Percentiles rank a stretch among this genome's conserved stretches.
Evolutionary conservation across 2,113 vertebrate genomes (phyloP).

Genomic region (Cryptotis parvus): DNA sequence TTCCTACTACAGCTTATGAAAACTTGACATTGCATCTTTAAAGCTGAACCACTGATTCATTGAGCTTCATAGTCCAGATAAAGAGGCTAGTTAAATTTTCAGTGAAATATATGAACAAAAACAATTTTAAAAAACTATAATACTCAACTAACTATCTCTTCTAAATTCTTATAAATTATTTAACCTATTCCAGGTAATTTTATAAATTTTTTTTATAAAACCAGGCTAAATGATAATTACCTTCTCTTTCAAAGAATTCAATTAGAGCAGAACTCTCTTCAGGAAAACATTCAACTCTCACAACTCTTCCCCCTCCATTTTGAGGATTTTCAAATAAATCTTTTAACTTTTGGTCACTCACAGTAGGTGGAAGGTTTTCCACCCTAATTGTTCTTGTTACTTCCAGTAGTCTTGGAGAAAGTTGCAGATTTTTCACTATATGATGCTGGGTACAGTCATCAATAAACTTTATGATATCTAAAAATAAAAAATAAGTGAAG

Average conservation of each 20-base stretch:
- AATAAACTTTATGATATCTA: constrained; percentile 87
- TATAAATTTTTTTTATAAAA: neutral
- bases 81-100: constrained; percentile 2
- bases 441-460: constrained; percentile 80
- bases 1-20: neutral
- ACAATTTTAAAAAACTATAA: neutral
- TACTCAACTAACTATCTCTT: neutral
- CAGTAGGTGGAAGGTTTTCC: constrained; percentile 88
- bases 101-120: neutral
- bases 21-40: neutral
- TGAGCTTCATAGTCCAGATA: neutral
- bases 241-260: constrained; percentile 88
- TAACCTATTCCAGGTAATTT: neutral
- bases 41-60: neutral
- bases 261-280: constrained; percentile 89
- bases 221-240: constrained; percentile 84
- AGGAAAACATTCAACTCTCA: constrained; percentile 76
- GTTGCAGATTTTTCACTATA: constrained; percentile 81
- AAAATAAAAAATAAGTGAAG: constrained; percentile 58
- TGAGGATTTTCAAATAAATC: constrained; percentile 91
- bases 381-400: constrained; percentile 85
- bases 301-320: constrained; percentile 83
- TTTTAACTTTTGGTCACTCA: constrained; percentile 76
- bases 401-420: constrained; percentile 87
- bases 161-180: neutral